A percentile compares a stretch with the other conserved stretches of the same genome.
These are phyloP conservation scores for Procapra przewalskii DNA, from an alignment of 2,113 vertebrate species.

Conservation along the genomic window DNA sequence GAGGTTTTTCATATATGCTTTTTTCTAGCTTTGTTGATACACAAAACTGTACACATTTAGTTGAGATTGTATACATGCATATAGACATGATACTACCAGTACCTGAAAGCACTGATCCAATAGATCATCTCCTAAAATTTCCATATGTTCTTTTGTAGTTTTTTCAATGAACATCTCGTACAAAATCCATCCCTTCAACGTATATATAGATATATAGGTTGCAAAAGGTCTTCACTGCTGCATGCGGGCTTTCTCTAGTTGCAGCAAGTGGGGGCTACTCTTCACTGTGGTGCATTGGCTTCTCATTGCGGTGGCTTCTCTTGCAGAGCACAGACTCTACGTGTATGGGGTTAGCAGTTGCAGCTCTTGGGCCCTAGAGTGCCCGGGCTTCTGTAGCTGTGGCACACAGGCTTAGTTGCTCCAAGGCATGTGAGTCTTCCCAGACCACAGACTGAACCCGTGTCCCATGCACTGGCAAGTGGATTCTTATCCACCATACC, in stretches of 20 bases:
- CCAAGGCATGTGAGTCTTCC: neutral
- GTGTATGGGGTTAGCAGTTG: neutral
- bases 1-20: neutral
- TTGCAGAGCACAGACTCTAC: neutral
- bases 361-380: neutral
- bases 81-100: neutral
- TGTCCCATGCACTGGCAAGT: neutral
- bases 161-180: neutral
- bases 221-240: neutral
- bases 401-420: neutral
- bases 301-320: fast-evolving
- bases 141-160: neutral
- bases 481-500: neutral
- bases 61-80: neutral
- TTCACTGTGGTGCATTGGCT: no score
- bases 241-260: neutral
- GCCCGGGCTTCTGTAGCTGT: neutral
- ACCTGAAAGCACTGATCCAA: neutral
- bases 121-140: neutral
- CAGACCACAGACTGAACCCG: neutral
- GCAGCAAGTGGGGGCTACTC: no score
- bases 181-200: neutral
- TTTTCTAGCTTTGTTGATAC: neutral
- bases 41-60: neutral
- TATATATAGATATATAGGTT: neutral